Evolutionary conservation across 1,140 invertebrate genomes (phyloP), one percentile per base, ranked within the genome.

Genomic region (Trachymyrmex septentrionalis): DNA sequence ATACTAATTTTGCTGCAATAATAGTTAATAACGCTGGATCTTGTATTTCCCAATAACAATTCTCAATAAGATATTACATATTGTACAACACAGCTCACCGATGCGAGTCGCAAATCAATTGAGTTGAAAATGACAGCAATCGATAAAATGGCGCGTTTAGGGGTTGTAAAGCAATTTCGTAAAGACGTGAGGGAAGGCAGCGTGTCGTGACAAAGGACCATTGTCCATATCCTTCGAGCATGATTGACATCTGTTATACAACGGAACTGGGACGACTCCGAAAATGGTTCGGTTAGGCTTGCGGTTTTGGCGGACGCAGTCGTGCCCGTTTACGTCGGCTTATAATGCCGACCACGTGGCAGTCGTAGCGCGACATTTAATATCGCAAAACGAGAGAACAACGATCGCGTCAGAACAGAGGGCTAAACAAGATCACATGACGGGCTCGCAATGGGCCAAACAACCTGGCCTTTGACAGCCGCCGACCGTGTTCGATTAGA

Each of bases 361-460:
- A 44, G 80, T 73, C 80, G 80, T 82, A 72, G 80, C 75, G 75
- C 71, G 69, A 80, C 81, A 87, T 86, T 80, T 87, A 87, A 87
- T 87, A 84, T 78, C 77, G 14, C 71, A 86, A 88, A 75, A 88
- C 69, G 87, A 77, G 87, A 85, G 63, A 69, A 88, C 61, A 80
- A 88, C 67, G 82, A 82, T 82, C 66, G 77, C 27, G 55, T 44
- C 63, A 24, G 48, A 80, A 82, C 66, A 16, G 80, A 64, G 78
- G 85, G 85, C 87, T 81, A 91, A 91, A 91, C 90, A 88, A 82
- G 87, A 89, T 91, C 88, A 87, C 90, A 87, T 91, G 88, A 90
- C 90, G 69, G 69, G 81, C 88, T 86, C 67, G 86, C 59, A 85
- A 87, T 69, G 76, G 86, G 71, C 88, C 80, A 88, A 90, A 91